Conservation (phyloP, 2,888 invertebrate genomes). For the Drosophila parthenogenetica region DNA sequence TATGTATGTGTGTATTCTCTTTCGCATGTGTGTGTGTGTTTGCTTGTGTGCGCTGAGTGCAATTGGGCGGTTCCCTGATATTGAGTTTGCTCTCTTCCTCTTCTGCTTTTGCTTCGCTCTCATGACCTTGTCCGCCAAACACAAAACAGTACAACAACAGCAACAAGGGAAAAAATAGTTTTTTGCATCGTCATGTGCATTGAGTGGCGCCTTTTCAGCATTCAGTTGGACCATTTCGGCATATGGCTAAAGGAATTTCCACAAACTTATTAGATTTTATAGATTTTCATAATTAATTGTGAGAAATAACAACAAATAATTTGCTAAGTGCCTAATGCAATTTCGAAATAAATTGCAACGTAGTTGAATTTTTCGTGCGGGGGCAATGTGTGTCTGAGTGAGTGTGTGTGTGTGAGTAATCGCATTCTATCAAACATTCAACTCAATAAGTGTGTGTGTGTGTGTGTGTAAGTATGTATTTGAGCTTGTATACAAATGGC, state of each 20-base stretch:
- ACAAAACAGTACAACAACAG: conserved; percentile 5
- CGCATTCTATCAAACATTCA: conserved; percentile 36
- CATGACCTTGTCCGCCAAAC: conserved; percentile 63
- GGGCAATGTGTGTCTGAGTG: background rate
- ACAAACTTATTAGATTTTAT: conserved; percentile 1
- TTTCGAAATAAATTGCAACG: conserved; percentile 34
- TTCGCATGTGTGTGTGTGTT: conserved; percentile 3
- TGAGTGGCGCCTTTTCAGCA: conserved; percentile 41
- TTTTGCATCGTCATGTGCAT: conserved; percentile 32
- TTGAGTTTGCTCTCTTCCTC: conserved; percentile 11
- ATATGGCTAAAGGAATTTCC: conserved; percentile 23
- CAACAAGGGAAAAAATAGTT: background rate
- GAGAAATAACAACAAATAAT: conserved; percentile 8
- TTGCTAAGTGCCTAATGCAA: conserved; percentile 14
- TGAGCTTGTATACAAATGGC: conserved; percentile 14
- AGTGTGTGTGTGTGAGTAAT: conserved; percentile 20
- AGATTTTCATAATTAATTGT: conserved; percentile 4
- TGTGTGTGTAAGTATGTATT: conserved; percentile 1
- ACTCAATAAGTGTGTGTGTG: background rate
- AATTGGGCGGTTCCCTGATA: conserved; percentile 27
- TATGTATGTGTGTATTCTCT: conserved; percentile 8
- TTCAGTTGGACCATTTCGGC: conserved; percentile 27
- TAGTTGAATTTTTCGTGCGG: conserved; percentile 21
- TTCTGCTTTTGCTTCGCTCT: conserved; percentile 5
- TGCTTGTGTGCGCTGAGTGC: conserved; percentile 18